phyloP scores from a whole-genome alignment of 2,888 invertebrate genomes.

The Stegana nigrithorax region DNA sequence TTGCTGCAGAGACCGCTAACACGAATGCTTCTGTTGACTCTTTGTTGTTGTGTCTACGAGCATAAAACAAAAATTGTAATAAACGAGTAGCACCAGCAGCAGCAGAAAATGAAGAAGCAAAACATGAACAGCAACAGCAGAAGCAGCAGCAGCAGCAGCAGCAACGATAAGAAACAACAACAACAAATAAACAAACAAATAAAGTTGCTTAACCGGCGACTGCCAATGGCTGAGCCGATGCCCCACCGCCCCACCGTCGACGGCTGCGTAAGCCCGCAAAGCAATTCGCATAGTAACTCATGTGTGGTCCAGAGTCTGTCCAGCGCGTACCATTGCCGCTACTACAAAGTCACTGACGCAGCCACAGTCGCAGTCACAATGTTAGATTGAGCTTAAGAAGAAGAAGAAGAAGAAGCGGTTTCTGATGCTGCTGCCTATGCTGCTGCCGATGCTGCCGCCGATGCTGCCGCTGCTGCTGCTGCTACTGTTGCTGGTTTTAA shows the following conservation, averaged over 20 bases:
- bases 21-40: no score
- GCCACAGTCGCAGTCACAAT: no score
- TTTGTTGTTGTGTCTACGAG: no score
- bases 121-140: background rate
- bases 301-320: constrained; percentile 13
- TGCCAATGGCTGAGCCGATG: background rate
- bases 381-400: no score
- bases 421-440: background rate
- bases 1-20: no score
- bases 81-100: no score
- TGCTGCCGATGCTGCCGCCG: background rate
- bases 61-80: no score
- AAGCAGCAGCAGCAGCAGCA: no score
- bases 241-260: background rate
- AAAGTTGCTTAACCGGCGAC: constrained; percentile 6
- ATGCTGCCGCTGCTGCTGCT: background rate
- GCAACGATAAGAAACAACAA: no score
- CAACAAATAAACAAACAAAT: background rate
- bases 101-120: background rate
- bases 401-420: no score
- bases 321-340: background rate
- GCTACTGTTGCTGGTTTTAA: constrained; percentile 47
- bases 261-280: background rate
- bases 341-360: background rate
- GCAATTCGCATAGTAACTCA: constrained; percentile 13